Base-by-base conservation (phyloP, 1,140 invertebrate genomes). In the Agraylea sexmaculata region DNA sequence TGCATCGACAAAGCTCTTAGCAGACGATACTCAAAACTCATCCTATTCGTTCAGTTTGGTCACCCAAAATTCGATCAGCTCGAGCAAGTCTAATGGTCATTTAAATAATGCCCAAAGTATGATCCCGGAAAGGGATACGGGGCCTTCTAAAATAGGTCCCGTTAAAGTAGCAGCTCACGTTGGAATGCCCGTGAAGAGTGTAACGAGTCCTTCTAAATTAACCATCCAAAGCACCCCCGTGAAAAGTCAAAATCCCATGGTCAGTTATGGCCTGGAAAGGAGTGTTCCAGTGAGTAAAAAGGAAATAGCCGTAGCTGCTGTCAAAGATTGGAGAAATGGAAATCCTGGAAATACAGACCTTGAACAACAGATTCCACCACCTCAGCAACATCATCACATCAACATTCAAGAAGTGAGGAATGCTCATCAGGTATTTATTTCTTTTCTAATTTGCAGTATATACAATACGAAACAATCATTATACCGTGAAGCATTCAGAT, bases 161-260 rank as follows among this genome's bases (percentile, higher is more conserved):
- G 40, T 51, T 22, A 59, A 64, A 53, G 28, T 62, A 49, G 50
- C 48, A 13, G 54, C 51, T 18, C 55, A 51, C 33, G 41, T 54
- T 21, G 31, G 43, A 12, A 28, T 47, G 36, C 47, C 43, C 2
- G 49, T 59, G 53, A 70, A 63, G 56, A 62, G 64, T 41, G 62
- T 58, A 45, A 60, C 52, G 17, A 64, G 61, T 2, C 60, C 64
- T 6, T 61, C 59, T 0, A 62, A 59, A 39, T 57, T 68, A 28
- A 71, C 65, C 3, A 72, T 64, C 4, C 66, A 67, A 52, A 72
- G 65, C 42, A 63, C 63, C 13, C 68, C 66, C 8, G 69, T 72
- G 15, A 62, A 69, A 45, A 69, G 78, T 36, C 78, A 82, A 58
- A 78, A 78, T 32, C 59, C 67, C 0, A 69, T 71, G 52, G 60